phyloP scores from a whole-genome alignment of 2,888 invertebrate genomes.

The Punctoribates punctum region DNA sequence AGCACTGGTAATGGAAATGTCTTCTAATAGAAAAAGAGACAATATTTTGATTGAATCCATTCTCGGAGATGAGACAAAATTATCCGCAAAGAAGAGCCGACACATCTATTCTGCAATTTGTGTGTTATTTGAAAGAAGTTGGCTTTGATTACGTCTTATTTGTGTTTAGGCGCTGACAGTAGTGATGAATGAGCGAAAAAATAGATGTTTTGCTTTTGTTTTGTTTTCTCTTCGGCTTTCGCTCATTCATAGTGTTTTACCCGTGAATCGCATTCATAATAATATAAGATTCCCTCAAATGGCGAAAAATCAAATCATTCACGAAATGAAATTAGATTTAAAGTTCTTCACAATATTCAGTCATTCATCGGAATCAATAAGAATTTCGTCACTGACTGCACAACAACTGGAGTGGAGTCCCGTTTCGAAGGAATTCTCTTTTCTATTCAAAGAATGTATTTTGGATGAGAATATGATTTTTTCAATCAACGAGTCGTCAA shows the following conservation, averaged over 20 bases:
- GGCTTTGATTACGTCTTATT: constrained; percentile 3
- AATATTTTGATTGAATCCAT: background rate
- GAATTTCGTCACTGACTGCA: too few species aligned
- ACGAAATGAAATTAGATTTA: background rate
- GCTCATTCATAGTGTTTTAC: background rate
- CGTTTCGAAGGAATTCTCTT: too few species aligned
- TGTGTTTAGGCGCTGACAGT: constrained; percentile 2
- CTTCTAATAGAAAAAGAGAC: background rate
- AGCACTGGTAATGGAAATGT: too few species aligned
- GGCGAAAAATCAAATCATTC: background rate
- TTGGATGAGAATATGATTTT: too few species aligned
- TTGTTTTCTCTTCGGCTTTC: constrained; percentile 2
- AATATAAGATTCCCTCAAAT: background rate
- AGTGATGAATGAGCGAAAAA: constrained; percentile 11
- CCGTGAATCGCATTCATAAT: background rate
- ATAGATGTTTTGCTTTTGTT: background rate
- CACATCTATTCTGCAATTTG: background rate
- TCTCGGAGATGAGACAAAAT: background rate
- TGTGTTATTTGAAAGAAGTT: background rate
- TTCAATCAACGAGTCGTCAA: too few species aligned
- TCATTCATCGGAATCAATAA: too few species aligned
- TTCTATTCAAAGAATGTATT: too few species aligned
- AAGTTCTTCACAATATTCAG: too few species aligned
- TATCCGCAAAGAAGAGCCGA: background rate
- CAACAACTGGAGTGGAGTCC: too few species aligned